A percentile compares a stretch with the other conserved stretches of the same genome.
phyloP scores from a whole-genome alignment of 2,888 invertebrate genomes.

The Amphipoea lucens region DNA sequence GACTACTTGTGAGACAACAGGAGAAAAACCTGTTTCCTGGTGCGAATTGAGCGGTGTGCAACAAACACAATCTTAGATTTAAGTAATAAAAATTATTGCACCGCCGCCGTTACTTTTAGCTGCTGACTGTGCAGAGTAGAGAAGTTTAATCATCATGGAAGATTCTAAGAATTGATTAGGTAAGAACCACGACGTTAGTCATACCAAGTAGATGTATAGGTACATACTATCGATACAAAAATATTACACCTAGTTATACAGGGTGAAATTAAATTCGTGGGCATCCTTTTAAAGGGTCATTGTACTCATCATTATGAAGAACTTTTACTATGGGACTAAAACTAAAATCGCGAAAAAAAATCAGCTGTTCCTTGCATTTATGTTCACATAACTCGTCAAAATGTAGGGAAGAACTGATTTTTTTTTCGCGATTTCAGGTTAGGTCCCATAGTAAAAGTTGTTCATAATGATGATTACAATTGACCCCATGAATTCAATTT shows the following conservation, averaged over 20 bases:
- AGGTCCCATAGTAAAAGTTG: no score
- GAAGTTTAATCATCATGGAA: constrained; percentile 29
- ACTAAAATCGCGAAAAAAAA: no score
- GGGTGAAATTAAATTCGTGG: no score
- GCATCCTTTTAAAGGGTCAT: no score
- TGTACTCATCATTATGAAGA: no score
- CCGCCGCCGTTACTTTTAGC: constrained; percentile 12
- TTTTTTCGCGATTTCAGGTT: no score
- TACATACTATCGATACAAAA: not conserved
- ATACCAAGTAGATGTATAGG: constrained; percentile 1
- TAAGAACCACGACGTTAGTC: not conserved
- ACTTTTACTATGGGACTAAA: no score
- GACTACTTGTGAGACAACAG: not conserved
- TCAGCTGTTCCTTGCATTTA: no score
- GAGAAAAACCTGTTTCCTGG: not conserved
- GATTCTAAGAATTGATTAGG: constrained; percentile 25
- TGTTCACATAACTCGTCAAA: no score
- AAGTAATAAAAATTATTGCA: not conserved
- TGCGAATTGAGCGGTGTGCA: constrained; percentile 9
- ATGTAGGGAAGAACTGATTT: no score
- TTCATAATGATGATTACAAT: no score
- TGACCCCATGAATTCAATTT: no score
- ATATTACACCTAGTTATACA: not conserved
- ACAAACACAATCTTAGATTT: constrained; percentile 10
- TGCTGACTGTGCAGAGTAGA: not conserved